Percentiles rank a stretch among this genome's conserved stretches.
phyloP scores from a whole-genome alignment of 2,888 invertebrate species.

The Ditylenchus weischeri region DNA sequence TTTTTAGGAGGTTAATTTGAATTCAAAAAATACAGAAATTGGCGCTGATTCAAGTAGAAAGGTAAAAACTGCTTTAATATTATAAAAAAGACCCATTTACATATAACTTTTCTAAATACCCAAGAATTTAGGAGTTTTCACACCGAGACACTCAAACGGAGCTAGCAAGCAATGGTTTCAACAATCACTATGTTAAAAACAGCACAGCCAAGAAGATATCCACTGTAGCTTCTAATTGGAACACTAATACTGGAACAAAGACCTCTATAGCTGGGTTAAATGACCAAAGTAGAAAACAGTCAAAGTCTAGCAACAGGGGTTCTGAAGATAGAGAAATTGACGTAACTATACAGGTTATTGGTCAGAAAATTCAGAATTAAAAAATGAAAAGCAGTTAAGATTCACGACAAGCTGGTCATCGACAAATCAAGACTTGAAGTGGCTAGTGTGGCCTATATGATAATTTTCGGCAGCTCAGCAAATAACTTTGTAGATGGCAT shows the following conservation, averaged over 20 bases:
- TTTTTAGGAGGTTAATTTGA: not conserved
- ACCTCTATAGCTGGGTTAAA: no score
- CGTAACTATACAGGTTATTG: slow-evolving; percentile 1
- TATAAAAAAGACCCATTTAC: no score
- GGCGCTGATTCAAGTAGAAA: not conserved
- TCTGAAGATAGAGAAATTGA: not conserved
- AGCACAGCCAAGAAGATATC: no score
- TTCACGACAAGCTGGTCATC: slow-evolving; percentile 49
- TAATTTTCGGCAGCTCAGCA: slow-evolving; percentile 52
- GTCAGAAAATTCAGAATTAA: not conserved
- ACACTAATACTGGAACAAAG: no score
- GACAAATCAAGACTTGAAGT: slow-evolving; percentile 47
- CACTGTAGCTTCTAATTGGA: no score
- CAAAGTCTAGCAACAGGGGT: no score
- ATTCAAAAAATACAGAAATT: no score
- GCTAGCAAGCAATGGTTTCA: no score
- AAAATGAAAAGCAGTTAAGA: slow-evolving; percentile 27
- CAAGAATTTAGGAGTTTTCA: not conserved
- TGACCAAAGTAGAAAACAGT: no score
- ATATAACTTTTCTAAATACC: no score
- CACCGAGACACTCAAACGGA: not conserved
- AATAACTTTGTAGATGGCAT: slow-evolving; percentile 58
- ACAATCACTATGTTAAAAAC: no score
- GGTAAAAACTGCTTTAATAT: not conserved
- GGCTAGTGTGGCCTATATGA: slow-evolving; percentile 55